Conservation (phyloP, 92 coral and sea anemone genomes). For the Heliopora coerulea region DNA sequence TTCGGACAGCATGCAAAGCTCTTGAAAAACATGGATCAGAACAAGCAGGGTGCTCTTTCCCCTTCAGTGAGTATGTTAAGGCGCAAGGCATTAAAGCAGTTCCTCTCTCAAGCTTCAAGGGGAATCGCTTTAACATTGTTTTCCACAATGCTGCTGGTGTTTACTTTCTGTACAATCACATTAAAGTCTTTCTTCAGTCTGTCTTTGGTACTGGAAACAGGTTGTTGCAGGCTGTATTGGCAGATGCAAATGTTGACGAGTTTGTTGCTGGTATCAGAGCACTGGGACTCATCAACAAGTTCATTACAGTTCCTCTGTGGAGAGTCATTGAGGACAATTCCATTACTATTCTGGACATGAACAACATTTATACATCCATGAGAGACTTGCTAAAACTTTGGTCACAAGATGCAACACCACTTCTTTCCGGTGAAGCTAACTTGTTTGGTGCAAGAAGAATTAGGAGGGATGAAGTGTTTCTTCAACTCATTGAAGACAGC, state of each 20-base stretch:
- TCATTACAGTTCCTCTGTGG: conserved; percentile 50
- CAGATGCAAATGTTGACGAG: conserved; percentile 34
- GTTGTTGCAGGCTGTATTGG: conserved; percentile 43
- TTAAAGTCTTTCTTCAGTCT: conserved; percentile 42
- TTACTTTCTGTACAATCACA: conserved; percentile 40
- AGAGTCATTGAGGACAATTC: conserved; percentile 36
- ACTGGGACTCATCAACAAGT: conserved; percentile 45
- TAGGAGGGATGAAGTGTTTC: conserved; percentile 28
- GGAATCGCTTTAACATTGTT: conserved; percentile 50
- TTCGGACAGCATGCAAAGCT: conserved; percentile 60
- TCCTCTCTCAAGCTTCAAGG: conserved; percentile 42
- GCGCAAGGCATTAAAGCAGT: conserved; percentile 39
- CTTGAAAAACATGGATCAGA: conserved; percentile 54
- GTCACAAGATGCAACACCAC: conserved; percentile 40
- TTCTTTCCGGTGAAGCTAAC: conserved; percentile 24
- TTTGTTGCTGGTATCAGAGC: conserved; percentile 37
- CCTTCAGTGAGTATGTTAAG: conserved; percentile 41
- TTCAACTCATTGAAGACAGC: conserved; percentile 23
- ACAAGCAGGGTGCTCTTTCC: conserved; percentile 47
- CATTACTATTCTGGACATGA: conserved; percentile 35
- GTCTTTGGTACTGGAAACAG: conserved; percentile 48
- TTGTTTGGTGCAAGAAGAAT: conserved; percentile 11
- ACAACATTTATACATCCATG: conserved; percentile 25
- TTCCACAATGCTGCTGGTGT: conserved; percentile 55
- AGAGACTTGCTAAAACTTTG: conserved; percentile 19